phyloP scores from a whole-genome alignment of 2,797 vertebrate genomes.

The Esox lucius region DNA sequence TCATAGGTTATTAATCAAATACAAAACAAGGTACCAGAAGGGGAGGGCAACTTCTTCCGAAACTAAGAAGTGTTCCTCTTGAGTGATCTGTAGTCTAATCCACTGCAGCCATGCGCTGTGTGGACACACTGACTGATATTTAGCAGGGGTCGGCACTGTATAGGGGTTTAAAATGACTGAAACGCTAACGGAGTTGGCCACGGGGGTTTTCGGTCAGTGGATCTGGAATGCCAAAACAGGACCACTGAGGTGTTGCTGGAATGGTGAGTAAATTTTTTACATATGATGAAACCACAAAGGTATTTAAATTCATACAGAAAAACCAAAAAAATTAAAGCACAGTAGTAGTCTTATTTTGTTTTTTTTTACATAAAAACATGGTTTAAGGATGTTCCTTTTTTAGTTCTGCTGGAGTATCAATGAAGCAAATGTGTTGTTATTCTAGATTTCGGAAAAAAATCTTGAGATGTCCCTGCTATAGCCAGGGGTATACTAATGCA shows the following conservation, averaged over 20 bases:
- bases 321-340: slow-evolving; percentile 49
- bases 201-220: slow-evolving; percentile 52
- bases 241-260: slow-evolving; percentile 55
- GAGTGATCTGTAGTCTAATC: background rate
- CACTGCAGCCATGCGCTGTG: slow-evolving; percentile 21
- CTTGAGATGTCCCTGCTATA: slow-evolving; percentile 61
- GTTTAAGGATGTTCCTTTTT: slow-evolving; percentile 52
- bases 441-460: slow-evolving; percentile 52
- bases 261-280: slow-evolving; percentile 56
- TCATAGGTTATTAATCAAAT: background rate
- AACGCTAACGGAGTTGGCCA: slow-evolving; percentile 58
- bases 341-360: slow-evolving; percentile 70
- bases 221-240: slow-evolving; percentile 55
- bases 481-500: slow-evolving; percentile 63
- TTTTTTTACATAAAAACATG: slow-evolving; percentile 70
- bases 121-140: slow-evolving; percentile 34
- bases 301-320: slow-evolving; percentile 54
- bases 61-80: background rate
- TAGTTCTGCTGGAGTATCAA: slow-evolving; percentile 64
- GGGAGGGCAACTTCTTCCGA: slow-evolving; percentile 53
- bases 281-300: slow-evolving; percentile 48
- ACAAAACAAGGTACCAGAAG: slow-evolving; percentile 55
- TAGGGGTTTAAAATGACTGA: slow-evolving; percentile 40
- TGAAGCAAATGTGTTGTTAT: slow-evolving; percentile 54
- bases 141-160: slow-evolving; percentile 43